Conservation (phyloP, 2,797 vertebrate genomes). For the Alcedo atthis region DNA sequence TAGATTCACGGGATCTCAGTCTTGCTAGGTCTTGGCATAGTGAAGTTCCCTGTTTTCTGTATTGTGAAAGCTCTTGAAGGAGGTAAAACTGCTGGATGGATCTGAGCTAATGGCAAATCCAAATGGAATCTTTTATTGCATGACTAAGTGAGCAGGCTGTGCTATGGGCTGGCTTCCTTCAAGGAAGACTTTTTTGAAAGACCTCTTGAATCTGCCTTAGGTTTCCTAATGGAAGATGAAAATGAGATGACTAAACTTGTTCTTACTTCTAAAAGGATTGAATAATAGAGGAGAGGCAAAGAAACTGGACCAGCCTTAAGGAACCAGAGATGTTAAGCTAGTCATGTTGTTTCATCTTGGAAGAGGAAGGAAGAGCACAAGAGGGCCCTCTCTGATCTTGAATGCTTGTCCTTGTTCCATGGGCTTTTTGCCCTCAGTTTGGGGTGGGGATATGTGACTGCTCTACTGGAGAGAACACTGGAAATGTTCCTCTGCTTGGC, state of each 20-base stretch:
- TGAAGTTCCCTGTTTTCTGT: background rate
- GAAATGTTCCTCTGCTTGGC: background rate
- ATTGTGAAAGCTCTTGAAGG: background rate
- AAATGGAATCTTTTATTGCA: background rate
- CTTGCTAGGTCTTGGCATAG: background rate
- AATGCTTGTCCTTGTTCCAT: background rate
- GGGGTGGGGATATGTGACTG: background rate
- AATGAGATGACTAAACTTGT: background rate
- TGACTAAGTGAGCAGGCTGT: background rate
- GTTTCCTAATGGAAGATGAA: background rate
- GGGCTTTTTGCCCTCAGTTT: background rate
- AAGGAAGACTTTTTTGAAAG: background rate
- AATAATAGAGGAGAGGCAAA: background rate
- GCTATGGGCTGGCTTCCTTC: background rate
- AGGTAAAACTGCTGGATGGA: background rate
- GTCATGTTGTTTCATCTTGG: background rate
- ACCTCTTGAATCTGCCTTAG: background rate
- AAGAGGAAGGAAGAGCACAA: fast-evolving
- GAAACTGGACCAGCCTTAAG: background rate
- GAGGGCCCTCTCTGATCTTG: background rate
- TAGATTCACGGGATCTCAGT: background rate
- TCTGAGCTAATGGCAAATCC: background rate
- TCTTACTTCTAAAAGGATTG: background rate
- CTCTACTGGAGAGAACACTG: background rate
- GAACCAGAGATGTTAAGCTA: background rate